Base-by-base conservation (phyloP, 2,113 vertebrate genomes). In the Zosterops borbonicus region DNA sequence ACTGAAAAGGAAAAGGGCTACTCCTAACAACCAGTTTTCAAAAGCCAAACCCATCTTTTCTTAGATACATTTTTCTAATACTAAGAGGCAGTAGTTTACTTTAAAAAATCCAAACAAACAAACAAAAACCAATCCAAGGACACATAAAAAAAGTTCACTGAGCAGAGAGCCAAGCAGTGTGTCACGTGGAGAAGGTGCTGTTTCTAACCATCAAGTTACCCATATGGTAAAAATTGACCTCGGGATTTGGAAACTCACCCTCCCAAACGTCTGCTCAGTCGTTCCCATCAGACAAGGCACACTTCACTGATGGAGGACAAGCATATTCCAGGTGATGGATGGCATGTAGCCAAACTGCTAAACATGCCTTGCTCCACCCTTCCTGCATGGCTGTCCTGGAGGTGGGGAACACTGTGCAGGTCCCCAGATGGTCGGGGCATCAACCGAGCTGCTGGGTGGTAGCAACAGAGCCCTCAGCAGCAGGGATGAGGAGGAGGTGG, bases 351-450 rank as follows among this genome's bases (percentile, higher is more conserved):
- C 89, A 77, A 31, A 31, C 69, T 89, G 60, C 52, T 60, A 8
- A 42, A 23, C 11, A 1, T 42, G 52, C 35, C 47, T 65, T 78
- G 42, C 20, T 87, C 60, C 60, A 70, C 27, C 62, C 44, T 85
- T 87, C 37, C 41, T 41, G 20, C 8, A 1, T 17, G 27, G 18
- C 53, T 64, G 2, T 50, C 29, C 1, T 0, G 22, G 47, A 71
- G 5, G 2, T 4, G 11, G 35, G 28, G 56, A 74, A 28, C 0
- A 1, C 35, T 27, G 14, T 33, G 33, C 60, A 25, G 56, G 60
- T 63, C 27, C 77, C 47, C 41, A 49, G 20, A 56, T 29, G 28
- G 63, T 41, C 14, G 0, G 35, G 39, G 6, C 74, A 83, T 46
- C 62, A n/a, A 6, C 42, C 12, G n/a, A 81, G 81, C 50, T 90